Evolutionary conservation across 2,888 invertebrate species (phyloP).

Genomic region (Gonocerus acuteangulatus): DNA sequence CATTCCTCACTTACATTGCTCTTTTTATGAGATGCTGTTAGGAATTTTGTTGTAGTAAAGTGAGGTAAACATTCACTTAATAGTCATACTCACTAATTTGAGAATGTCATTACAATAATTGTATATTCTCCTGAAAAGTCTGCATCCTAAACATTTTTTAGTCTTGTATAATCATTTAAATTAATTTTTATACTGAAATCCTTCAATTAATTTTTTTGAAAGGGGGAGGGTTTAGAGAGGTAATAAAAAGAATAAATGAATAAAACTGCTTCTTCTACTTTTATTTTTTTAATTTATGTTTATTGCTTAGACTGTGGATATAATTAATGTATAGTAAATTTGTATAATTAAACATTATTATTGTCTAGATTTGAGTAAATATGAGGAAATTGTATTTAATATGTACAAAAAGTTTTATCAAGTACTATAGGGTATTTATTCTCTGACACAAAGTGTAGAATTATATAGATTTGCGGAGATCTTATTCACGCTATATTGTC

Average conservation of each 20-base stretch:
- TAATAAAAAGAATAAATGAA: not conserved
- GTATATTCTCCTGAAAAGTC: constrained; percentile 11
- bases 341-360: not conserved
- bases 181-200: too few species aligned
- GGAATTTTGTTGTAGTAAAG: constrained; percentile 15
- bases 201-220: not conserved
- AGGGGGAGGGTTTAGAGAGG: not conserved
- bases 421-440: not conserved
- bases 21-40: constrained; percentile 31
- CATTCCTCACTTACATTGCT: constrained; percentile 29
- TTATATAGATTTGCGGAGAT: not conserved
- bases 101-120: constrained; percentile 2
- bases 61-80: constrained; percentile 8
- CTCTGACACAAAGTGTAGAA: constrained; percentile 1
- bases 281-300: constrained; percentile 17
- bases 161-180: not conserved
- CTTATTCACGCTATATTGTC: not conserved
- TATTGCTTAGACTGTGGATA: constrained; percentile 18
- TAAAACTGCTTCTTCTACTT: not conserved
- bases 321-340: constrained; percentile 5
- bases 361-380: not conserved
- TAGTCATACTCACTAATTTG: constrained; percentile 14
- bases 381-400: not conserved
- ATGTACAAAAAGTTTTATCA: not conserved
- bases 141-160: constrained; percentile 6